Conservation (phyloP, 2,888 invertebrate species). For the Pterostichus madidus region DNA sequence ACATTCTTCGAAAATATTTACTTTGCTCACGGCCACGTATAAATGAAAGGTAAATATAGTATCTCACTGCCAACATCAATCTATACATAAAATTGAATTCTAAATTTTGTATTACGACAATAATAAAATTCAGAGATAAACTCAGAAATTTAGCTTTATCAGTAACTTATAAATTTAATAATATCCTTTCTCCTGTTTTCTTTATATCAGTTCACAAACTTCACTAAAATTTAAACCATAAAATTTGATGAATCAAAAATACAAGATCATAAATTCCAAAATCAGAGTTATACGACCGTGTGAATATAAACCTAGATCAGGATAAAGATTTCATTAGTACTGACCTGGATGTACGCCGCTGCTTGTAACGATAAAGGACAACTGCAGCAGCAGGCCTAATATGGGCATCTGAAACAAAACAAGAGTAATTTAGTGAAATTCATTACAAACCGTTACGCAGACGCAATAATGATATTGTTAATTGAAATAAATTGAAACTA, state of each 20-base stretch:
- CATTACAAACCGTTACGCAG: conserved; percentile 1
- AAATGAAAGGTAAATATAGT: conserved; percentile 18
- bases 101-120: background rate
- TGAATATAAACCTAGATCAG: conserved; percentile 20
- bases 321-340: conserved; percentile 56
- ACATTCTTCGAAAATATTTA: conserved; percentile 24
- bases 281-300: conserved; percentile 4
- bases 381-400: conserved; percentile 75
- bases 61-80: background rate
- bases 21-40: background rate
- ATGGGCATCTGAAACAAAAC: conserved; percentile 75
- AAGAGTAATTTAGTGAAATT: conserved; percentile 13
- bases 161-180: conserved; percentile 24
- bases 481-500: conserved; percentile 33
- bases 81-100: background rate
- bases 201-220: conserved; percentile 43
- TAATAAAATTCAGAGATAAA: conserved; percentile 10
- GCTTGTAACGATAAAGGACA: conserved; percentile 75
- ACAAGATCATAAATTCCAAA: conserved; percentile 22
- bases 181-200: conserved; percentile 4
- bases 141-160: background rate
- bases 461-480: conserved; percentile 56
- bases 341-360: conserved; percentile 77
- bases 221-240: conserved; percentile 13
- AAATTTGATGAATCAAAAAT: conserved; percentile 20